A percentile compares a stretch with the other conserved stretches of the same genome.
Evolutionary conservation across 2,888 invertebrate genomes (phyloP).

Genomic region (Oasisia sp.): DNA sequence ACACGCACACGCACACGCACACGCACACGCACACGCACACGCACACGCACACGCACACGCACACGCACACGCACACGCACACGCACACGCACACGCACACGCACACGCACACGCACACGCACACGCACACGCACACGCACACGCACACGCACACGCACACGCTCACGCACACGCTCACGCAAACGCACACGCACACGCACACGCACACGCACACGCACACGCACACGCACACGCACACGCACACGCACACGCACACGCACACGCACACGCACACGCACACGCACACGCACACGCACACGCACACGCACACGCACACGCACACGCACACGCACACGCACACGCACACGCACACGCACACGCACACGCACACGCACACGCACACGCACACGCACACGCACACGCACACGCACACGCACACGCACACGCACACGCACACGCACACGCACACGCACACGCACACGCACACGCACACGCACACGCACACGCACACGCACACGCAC

Average conservation of each 20-base stretch:
- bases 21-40: too few species aligned
- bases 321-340: not conserved
- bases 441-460: not conserved
- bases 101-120: too few species aligned
- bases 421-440: not conserved
- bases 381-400: not conserved
- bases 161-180: too few species aligned
- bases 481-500: not conserved
- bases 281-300: not conserved
- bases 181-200: not conserved
- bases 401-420: not conserved
- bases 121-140: too few species aligned
- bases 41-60: too few species aligned
- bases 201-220: not conserved
- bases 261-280: not conserved
- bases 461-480: not conserved
- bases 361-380: not conserved
- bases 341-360: not conserved
- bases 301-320: not conserved
- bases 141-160: too few species aligned
- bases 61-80: too few species aligned
- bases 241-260: not conserved
- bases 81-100: too few species aligned
- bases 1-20: too few species aligned
- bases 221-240: not conserved